Evolutionary conservation across 1,140 invertebrate genomes (phyloP).

Genomic region (Homalodisca vitripennis): DNA sequence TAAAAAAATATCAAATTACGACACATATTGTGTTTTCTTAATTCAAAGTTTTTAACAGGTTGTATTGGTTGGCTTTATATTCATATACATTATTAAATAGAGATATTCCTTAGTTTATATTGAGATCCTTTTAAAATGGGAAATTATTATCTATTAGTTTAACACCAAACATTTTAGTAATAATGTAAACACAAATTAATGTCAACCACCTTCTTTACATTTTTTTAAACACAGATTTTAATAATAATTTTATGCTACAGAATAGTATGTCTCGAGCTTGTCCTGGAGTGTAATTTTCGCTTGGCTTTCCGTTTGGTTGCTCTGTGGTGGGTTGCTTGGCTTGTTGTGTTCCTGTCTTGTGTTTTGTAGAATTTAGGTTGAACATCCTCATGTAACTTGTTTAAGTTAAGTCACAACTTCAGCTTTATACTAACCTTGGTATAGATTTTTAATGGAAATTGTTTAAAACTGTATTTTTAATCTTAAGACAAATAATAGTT

Average conservation of each 20-base stretch:
- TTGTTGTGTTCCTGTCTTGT: neutral
- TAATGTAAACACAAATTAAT: neutral
- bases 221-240: neutral
- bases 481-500: neutral
- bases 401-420: neutral
- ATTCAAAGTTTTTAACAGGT: no score
- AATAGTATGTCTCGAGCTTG: neutral
- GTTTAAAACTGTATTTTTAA: neutral
- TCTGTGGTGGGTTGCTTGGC: neutral
- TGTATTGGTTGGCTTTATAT: no score
- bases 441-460: neutral
- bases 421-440: neutral
- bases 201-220: neutral
- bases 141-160: neutral
- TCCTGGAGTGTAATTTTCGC: neutral
- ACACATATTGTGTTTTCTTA: no score
- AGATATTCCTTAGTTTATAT: no score
- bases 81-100: no score
- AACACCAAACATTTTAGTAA: no score
- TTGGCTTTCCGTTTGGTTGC: neutral
- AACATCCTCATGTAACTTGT: neutral
- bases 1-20: no score
- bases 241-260: neutral
- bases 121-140: neutral
- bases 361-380: no score